Evolutionary conservation across 2,113 vertebrate species (phyloP).

Genomic region (Anser cygnoides): DNA sequence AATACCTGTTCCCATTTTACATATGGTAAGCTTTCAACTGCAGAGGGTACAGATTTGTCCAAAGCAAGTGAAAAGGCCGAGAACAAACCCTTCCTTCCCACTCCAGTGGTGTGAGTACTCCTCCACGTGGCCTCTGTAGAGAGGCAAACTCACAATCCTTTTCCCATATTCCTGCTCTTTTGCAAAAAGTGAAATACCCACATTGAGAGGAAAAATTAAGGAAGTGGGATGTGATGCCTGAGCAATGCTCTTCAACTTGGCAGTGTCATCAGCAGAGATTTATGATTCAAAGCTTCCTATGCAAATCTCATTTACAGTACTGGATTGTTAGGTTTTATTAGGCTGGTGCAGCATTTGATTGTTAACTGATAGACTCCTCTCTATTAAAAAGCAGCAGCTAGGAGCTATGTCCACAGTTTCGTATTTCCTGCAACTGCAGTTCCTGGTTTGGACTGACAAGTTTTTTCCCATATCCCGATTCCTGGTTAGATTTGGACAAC

Average conservation of each 20-base stretch:
- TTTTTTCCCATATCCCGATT: background rate
- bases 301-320: background rate
- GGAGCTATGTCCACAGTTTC: background rate
- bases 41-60: background rate
- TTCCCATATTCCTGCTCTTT: background rate
- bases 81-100: background rate
- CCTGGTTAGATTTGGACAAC: background rate
- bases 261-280: background rate
- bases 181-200: background rate
- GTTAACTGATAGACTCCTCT: background rate
- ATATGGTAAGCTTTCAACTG: background rate
- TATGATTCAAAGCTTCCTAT: background rate
- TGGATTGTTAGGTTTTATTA: conserved; percentile 21
- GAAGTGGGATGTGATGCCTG: background rate
- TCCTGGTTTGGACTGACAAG: conserved; percentile 15
- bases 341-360: background rate
- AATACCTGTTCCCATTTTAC: background rate
- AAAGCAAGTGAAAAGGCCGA: background rate
- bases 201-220: background rate
- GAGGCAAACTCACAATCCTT: background rate
- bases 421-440: background rate
- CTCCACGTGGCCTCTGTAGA: background rate
- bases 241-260: rapidly evolving
- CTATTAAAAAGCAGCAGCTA: background rate
- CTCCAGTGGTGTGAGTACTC: background rate